A percentile compares a stretch with the other conserved stretches of the same genome.
These are phyloP conservation scores for Dipodomys merriami DNA, from an alignment of 2,113 vertebrate species.

Conservation along the genomic window DNA sequence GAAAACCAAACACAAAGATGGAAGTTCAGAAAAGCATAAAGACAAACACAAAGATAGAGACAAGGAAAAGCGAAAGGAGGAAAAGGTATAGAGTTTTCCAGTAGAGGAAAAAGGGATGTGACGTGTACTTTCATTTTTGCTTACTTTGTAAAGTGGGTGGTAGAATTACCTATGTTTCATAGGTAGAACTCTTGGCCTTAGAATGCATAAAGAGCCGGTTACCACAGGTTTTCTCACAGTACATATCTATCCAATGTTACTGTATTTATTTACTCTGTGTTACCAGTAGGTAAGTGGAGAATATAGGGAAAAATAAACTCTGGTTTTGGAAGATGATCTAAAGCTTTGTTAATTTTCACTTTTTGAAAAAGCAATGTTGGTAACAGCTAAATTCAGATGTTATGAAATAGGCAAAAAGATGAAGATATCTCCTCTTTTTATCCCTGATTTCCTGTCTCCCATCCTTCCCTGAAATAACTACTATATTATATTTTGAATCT, in stretches of 20 bases:
- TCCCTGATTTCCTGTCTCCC: neutral
- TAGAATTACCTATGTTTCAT: neutral
- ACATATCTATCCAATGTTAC: neutral
- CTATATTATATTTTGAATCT: neutral
- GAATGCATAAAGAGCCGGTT: slow-evolving; percentile 36
- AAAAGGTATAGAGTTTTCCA: slow-evolving; percentile 88
- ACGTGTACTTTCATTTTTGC: slow-evolving; percentile 18
- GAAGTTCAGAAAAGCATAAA: slow-evolving; percentile 93
- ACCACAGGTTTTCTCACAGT: neutral
- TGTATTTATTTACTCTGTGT: slow-evolving; percentile 11
- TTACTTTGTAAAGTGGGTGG: slow-evolving; percentile 21
- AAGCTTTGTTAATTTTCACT: neutral
- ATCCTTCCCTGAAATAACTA: neutral
- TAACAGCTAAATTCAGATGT: slow-evolving; percentile 38
- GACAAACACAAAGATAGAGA: slow-evolving; percentile 93
- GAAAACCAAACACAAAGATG: slow-evolving; percentile 94
- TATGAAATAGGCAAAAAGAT: slow-evolving; percentile 6
- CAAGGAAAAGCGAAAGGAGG: slow-evolving; percentile 95
- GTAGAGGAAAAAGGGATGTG: neutral
- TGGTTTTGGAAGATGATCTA: slow-evolving; percentile 10
- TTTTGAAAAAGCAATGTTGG: slow-evolving; percentile 5
- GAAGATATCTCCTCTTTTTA: neutral
- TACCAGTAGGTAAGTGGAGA: neutral
- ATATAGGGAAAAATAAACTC: slow-evolving; percentile 12
- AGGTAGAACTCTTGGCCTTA: neutral